phyloP scores from a whole-genome alignment of 2,888 invertebrate genomes.

The Dorcus hopei region DNA sequence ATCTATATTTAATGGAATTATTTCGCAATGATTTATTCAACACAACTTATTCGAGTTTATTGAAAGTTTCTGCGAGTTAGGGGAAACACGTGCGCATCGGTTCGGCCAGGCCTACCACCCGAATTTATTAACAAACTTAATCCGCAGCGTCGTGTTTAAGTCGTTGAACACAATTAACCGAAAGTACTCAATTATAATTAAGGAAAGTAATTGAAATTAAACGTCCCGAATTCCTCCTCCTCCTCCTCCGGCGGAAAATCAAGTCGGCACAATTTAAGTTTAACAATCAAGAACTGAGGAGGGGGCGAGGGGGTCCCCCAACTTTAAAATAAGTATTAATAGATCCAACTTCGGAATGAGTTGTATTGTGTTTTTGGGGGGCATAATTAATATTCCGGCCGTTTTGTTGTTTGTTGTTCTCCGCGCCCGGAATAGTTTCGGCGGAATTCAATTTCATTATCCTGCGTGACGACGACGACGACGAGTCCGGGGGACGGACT shows the following conservation, averaged over 20 bases:
- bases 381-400: constrained; percentile 4
- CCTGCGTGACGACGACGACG: too few species aligned
- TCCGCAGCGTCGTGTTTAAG: not conserved
- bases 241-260: not conserved
- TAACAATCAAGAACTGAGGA: not conserved
- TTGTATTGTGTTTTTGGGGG: constrained; percentile 4
- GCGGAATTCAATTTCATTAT: too few species aligned
- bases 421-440: too few species aligned
- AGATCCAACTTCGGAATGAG: constrained; percentile 6
- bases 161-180: not conserved
- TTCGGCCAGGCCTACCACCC: too few species aligned
- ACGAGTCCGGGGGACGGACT: too few species aligned
- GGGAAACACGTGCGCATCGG: too few species aligned
- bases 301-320: not conserved
- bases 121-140: too few species aligned
- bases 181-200: constrained; percentile 2
- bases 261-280: constrained; percentile 5
- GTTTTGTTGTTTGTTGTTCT: not conserved
- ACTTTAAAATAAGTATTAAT: constrained; percentile 6
- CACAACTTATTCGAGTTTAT: too few species aligned
- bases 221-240: not conserved
- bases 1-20: too few species aligned
- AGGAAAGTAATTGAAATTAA: constrained; percentile 2
- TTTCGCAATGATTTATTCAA: too few species aligned
- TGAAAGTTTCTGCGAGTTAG: too few species aligned